phyloP scores from a whole-genome alignment of 2,797 vertebrate species.

The Sebastes goodei region DNA sequence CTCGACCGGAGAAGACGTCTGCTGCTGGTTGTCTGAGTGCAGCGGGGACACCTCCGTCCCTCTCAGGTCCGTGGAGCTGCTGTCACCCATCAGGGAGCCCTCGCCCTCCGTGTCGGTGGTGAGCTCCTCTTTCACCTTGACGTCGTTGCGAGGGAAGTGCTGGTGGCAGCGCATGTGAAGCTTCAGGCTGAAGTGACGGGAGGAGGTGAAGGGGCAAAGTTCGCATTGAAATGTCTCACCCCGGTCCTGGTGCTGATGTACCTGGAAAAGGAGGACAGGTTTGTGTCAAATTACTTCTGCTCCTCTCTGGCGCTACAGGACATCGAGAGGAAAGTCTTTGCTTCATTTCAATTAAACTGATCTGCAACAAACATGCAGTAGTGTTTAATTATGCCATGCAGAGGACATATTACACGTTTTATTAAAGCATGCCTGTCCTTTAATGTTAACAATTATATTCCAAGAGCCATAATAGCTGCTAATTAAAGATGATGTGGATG shows the following conservation, averaged over 20 bases:
- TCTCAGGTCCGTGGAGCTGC: conserved; percentile 80
- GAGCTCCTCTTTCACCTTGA: conserved; percentile 98
- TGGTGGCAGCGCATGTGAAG: conserved; percentile 99
- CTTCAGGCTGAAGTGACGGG: conserved; percentile 99
- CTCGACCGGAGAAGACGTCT: conserved; percentile 82
- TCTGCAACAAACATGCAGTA: conserved; percentile 1
- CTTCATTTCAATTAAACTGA: not conserved
- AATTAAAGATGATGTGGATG: conserved; percentile 27
- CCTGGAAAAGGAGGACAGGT: conserved; percentile 78
- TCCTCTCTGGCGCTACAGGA: not conserved
- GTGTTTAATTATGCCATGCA: conserved; percentile 14
- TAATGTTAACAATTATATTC: conserved; percentile 40
- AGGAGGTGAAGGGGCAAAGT: conserved; percentile 98
- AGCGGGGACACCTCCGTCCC: conserved; percentile 83
- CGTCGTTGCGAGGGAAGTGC: conserved; percentile 96
- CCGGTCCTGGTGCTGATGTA: conserved; percentile 99
- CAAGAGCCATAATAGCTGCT: conserved; percentile 9
- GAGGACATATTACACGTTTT: conserved; percentile 8
- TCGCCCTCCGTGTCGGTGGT: conserved; percentile 93
- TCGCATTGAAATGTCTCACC: conserved; percentile 99
- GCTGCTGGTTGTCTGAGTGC: conserved; percentile 70
- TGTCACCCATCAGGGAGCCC: conserved; percentile 88
- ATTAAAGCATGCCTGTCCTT: conserved; percentile 24
- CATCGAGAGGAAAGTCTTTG: not conserved
- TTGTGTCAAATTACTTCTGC: conserved; percentile 8